phyloP scores from a whole-genome alignment of 1,140 invertebrate genomes.

The Achroia grisella region DNA sequence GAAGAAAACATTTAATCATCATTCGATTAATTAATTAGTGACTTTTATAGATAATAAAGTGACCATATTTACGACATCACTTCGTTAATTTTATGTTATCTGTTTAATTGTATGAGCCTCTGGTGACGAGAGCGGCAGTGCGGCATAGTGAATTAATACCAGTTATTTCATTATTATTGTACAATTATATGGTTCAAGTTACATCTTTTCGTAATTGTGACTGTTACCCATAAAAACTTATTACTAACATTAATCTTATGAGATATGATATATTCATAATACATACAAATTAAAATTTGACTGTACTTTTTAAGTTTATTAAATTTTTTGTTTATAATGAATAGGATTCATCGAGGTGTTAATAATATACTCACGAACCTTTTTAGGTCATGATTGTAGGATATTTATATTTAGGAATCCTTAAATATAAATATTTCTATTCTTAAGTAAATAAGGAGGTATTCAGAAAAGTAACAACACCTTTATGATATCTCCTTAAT shows the following conservation, averaged over 20 bases:
- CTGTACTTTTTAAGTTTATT: too few species aligned
- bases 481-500: too few species aligned
- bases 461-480: too few species aligned
- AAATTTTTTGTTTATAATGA: too few species aligned
- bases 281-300: too few species aligned
- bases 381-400: too few species aligned
- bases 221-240: not conserved
- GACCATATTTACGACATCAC: slow-evolving; percentile 56
- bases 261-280: too few species aligned
- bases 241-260: not conserved
- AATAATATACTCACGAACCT: too few species aligned
- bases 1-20: slow-evolving; percentile 59
- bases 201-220: slow-evolving; percentile 8
- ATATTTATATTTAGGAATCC: too few species aligned
- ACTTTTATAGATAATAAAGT: slow-evolving; percentile 70
- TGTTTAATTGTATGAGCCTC: slow-evolving; percentile 51
- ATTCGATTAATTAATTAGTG: slow-evolving; percentile 70
- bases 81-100: slow-evolving; percentile 67
- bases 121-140: slow-evolving; percentile 14
- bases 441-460: too few species aligned
- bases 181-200: slow-evolving; percentile 1
- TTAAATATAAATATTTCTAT: too few species aligned
- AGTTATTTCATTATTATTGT: slow-evolving; percentile 8
- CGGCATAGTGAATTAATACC: slow-evolving; percentile 4
- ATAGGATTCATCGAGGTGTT: too few species aligned